Conservation (phyloP, 2,113 vertebrate species). For the Rafetus swinhoei region DNA sequence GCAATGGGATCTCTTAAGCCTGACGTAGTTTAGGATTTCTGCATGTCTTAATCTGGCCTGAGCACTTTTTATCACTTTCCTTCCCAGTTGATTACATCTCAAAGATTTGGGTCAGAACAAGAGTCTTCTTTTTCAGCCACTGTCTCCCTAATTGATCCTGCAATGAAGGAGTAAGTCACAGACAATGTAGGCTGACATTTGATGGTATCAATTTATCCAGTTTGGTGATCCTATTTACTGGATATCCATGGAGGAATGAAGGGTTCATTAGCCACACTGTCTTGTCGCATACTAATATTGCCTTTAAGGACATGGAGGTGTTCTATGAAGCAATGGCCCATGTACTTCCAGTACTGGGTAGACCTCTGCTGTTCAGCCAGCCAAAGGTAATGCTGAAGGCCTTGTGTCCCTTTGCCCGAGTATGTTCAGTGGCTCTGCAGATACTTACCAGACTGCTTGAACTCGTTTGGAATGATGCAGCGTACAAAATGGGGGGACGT, state of each 20-base stretch:
- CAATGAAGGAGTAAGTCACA: background rate
- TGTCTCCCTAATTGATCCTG: background rate
- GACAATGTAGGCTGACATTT: background rate
- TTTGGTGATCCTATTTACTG: background rate
- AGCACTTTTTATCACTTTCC: background rate
- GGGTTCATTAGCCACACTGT: conserved; percentile 35
- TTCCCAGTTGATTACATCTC: background rate
- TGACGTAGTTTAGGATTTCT: too few species aligned
- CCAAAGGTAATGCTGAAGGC: background rate
- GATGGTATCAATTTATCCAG: conserved; percentile 10
- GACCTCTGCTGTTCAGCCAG: background rate
- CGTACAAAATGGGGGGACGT: conserved; percentile 49
- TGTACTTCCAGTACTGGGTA: background rate
- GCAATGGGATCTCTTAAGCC: too few species aligned
- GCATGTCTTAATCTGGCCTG: too few species aligned
- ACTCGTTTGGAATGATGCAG: conserved; percentile 53
- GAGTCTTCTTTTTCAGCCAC: background rate
- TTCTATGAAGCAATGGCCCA: background rate
- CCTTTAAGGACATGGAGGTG: background rate
- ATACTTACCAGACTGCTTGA: conserved; percentile 38
- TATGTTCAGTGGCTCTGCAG: background rate
- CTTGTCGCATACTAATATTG: conserved; percentile 9
- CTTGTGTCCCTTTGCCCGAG: conserved; percentile 5
- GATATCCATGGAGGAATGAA: background rate
- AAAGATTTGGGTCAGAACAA: background rate